phyloP scores from a whole-genome alignment of 2,888 invertebrate species.

The Lapara coniferarum region DNA sequence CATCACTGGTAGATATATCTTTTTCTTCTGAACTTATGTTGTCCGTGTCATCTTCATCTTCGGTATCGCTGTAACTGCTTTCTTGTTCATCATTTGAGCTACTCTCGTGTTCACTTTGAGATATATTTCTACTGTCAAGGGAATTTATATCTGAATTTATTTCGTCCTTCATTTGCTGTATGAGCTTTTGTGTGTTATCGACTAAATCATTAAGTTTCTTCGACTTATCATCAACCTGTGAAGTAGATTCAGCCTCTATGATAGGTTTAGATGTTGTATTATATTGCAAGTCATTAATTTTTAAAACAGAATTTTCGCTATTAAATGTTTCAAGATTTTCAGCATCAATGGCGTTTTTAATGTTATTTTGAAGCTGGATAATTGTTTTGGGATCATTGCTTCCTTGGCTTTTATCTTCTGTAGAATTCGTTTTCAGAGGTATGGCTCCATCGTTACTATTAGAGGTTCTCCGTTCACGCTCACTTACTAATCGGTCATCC shows the following conservation, averaged over 20 bases:
- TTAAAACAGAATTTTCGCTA: neutral
- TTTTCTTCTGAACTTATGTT: slow-evolving; percentile 69
- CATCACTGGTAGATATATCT: slow-evolving; percentile 55
- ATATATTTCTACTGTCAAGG: slow-evolving; percentile 69
- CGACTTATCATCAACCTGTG: slow-evolving; percentile 53
- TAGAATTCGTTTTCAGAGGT: neutral
- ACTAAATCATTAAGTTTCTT: slow-evolving; percentile 81
- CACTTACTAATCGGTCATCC: neutral
- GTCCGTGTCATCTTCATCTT: slow-evolving; percentile 61
- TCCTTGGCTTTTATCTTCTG: neutral
- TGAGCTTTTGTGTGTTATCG: slow-evolving; percentile 84
- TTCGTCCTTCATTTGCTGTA: slow-evolving; percentile 87
- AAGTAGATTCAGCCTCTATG: neutral
- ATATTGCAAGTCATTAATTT: neutral
- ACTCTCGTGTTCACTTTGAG: slow-evolving; percentile 73
- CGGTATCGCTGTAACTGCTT: slow-evolving; percentile 74
- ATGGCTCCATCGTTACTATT: neutral
- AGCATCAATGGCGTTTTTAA: neutral
- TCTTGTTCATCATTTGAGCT: slow-evolving; percentile 72
- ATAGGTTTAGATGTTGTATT: neutral
- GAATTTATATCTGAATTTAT: slow-evolving; percentile 84
- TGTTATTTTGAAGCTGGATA: neutral
- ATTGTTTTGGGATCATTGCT: neutral
- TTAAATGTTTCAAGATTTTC: neutral
- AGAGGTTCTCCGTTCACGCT: neutral